Evolutionary conservation across 2,113 vertebrate species (phyloP), one percentile per base, ranked within the genome.

Genomic region (Scortum barcoo): DNA sequence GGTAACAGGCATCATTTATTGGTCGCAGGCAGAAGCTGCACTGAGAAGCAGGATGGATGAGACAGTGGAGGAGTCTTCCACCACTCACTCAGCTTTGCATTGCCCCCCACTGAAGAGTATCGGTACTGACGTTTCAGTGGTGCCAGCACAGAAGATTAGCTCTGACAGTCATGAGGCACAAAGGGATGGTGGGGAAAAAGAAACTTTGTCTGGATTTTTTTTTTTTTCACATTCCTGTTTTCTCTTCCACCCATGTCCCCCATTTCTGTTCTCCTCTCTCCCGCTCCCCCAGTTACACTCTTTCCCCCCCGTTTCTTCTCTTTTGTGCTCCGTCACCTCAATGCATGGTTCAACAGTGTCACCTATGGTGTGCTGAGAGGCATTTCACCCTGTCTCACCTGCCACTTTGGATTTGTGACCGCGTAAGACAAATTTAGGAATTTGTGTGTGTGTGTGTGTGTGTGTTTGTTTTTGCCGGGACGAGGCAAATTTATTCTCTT

Each of bases 321-420:
- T 33, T 66, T 46, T 26, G 17, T 54, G 38, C 53, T 61, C 5
- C 0, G 30, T 82, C 53, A 71, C 61, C 60, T 86, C 78, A 1
- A n/a, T 71, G 54, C 76, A n/a, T 4, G 89, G 91, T 89, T 89
- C 91, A 90, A 90, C 87, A 88, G 86, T 92, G 92, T 91, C 92
- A 85, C 81, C 78, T 89, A 85, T 38, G 51, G 86, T 78, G 62
- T 68, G 81, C 71, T 72, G 42, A 36, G 67, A 86, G 88, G 84
- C 90, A 90, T 71, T 85, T 90, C 88, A 91, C 81, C 80, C 57
- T 1, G 40, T 46, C 81, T 62, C 40, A 68, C 66, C 78, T 85
- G 77, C 68, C 68, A 14, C 8, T 69, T 63, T 88, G 22, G 26
- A 44, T 79, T 68, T 57, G 48, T 11, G 5, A 68, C 44, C 8